Base-by-base conservation (phyloP, 1,140 invertebrate species). In the Macrocentrus cingulum region DNA sequence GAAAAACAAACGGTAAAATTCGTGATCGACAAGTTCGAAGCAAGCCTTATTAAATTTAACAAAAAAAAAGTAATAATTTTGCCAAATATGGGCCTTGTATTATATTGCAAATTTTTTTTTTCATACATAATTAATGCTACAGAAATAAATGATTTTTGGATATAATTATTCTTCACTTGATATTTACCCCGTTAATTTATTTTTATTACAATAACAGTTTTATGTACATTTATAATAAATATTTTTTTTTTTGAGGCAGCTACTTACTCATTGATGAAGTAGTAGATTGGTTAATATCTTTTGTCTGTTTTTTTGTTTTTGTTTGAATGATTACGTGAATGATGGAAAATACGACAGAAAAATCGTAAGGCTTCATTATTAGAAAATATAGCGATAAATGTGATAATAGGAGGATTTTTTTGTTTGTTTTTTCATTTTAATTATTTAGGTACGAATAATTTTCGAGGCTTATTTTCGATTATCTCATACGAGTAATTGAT, bases 151-250 rank as follows among this genome's bases (percentile, higher is more conserved):
- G 16, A 49, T 6, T 49, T 2, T 32, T 49, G 22, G 34, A 25
- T 8, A 25, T 16, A 11, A 54, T 20, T 36, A 39, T 50, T 36
- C 16, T 13, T 36, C 49, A 54, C 52, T 63, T 41, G 32, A 58
- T 25, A 61, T 55, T 57, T 57, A 56, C 44, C 37, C 60, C 62
- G 62, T 71, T 65, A 67, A 59, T 64, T 70, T 70, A 52, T 66
- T 65, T 75, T 75, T 75, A 74, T 73, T 75, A 73, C 70, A 74
- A 72, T 73, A 75, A 75, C 70, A 74, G 64, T 70, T 70, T 51
- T 74, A 75, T 75, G 68, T 75, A 75, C 73, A 75, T 75, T 72
- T 69, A 75, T 74, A 74, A 75, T 75, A 75, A 74, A 75, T 74
- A 74, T 49, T 57, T 13, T 58, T 63, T 62, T 75, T 71, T 32